These are phyloP conservation scores for Cranoglanis bouderius DNA, from an alignment of 2,113 vertebrate species.

Conservation along the genomic window DNA sequence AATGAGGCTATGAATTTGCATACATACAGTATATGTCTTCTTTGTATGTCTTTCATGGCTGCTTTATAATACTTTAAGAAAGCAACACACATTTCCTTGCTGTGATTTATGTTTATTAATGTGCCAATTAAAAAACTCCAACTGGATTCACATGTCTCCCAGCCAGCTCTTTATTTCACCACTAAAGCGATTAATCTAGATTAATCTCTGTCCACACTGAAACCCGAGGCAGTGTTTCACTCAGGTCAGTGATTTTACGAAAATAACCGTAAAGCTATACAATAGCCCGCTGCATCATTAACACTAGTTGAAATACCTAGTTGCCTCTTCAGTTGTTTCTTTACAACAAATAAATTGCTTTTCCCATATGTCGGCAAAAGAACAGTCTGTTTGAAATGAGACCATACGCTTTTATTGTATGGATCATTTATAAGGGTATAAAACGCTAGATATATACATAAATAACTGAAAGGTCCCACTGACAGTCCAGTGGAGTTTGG, in stretches of 20 bases:
- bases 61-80: not conserved
- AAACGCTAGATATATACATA: constrained; percentile 16
- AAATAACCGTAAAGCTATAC: not conserved
- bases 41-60: not conserved
- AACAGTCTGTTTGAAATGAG: constrained; percentile 1
- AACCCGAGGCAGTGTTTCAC: not conserved
- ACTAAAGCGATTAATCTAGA: not conserved
- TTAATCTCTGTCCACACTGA: not conserved
- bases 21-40: not conserved
- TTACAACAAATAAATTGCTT: not conserved
- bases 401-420: constrained; percentile 3
- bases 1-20: not conserved
- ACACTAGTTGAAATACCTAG: not conserved
- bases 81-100: not conserved
- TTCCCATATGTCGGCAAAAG: not conserved
- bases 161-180: not conserved
- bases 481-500: not conserved
- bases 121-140: not conserved
- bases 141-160: not conserved
- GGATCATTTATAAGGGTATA: constrained; percentile 23
- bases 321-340: not conserved
- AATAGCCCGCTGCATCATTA: not conserved
- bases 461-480: constrained; percentile 28
- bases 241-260: constrained; percentile 14
- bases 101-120: not conserved